A percentile compares a stretch with the other conserved stretches of the same genome.
Conservation (phyloP, 2,888 invertebrate genomes). For the Melanostoma mellinum region DNA sequence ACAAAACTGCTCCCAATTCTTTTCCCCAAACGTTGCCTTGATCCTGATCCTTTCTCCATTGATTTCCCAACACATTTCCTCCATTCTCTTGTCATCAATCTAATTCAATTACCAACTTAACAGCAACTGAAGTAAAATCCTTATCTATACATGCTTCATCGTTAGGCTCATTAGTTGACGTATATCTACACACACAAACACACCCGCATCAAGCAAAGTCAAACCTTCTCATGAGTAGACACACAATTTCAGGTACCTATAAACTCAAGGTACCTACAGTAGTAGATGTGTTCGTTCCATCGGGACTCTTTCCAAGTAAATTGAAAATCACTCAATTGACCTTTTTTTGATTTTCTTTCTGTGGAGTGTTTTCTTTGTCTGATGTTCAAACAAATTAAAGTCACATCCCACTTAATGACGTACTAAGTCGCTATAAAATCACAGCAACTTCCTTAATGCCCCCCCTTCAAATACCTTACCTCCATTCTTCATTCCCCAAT, state of each 20-base stretch:
- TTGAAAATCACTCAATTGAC: constrained; percentile 42
- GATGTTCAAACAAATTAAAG: constrained; percentile 64
- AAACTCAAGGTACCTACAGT: not conserved
- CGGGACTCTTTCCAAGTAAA: constrained; percentile 21
- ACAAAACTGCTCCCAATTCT: too few relatives aligned
- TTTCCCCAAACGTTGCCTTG: not conserved
- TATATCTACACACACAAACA: constrained; percentile 7
- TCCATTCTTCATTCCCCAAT: not conserved
- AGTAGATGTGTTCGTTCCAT: constrained; percentile 26
- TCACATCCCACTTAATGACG: constrained; percentile 66
- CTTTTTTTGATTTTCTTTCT: constrained; percentile 16
- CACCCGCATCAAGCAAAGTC: not conserved
- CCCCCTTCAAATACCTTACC: not conserved
- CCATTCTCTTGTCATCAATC: constrained; percentile 41
- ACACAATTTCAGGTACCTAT: constrained; percentile 3
- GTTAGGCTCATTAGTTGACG: constrained; percentile 48
- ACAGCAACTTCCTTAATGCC: constrained; percentile 35
- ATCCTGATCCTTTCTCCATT: not conserved
- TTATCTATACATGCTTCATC: constrained; percentile 23
- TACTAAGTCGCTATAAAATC: constrained; percentile 69
- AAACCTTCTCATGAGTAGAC: constrained; percentile 8
- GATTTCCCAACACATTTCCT: constrained; percentile 9
- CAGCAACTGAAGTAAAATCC: constrained; percentile 40
- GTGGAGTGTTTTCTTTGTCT: constrained; percentile 57
- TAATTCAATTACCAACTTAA: constrained; percentile 56